Evolutionary conservation across 2,113 vertebrate species (phyloP).

Genomic region (Lepus europaeus): DNA sequence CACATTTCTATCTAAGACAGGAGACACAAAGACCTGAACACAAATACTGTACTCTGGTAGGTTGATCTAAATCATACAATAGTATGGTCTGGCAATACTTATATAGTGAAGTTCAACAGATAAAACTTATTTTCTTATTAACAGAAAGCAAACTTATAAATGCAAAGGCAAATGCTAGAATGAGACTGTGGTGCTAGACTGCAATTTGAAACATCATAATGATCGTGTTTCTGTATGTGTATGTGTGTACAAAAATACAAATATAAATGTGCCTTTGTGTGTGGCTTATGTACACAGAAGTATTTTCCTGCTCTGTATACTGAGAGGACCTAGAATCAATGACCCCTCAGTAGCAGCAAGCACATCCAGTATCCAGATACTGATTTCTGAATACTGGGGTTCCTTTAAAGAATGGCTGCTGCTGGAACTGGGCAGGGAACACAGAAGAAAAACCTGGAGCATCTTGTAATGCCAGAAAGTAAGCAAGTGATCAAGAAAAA

Average conservation of each 20-base stretch:
- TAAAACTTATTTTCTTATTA: not conserved
- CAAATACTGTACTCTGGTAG: not conserved
- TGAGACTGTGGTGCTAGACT: not conserved
- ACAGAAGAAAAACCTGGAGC: not conserved
- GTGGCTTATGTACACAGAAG: no score
- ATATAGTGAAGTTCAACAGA: not conserved
- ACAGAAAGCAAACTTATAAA: not conserved
- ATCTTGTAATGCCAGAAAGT: not conserved
- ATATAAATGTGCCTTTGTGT: no score
- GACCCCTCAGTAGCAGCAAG: not conserved
- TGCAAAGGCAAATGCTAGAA: not conserved
- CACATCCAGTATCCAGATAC: not conserved
- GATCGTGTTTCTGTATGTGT: not conserved
- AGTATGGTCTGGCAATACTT: not conserved
- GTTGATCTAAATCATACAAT: not conserved
- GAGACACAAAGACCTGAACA: not conserved
- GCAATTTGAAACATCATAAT: not conserved
- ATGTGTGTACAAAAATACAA: not conserved
- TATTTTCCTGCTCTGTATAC: not conserved
- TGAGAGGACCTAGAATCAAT: no score
- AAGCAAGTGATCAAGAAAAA: not conserved
- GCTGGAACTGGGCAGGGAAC: not conserved
- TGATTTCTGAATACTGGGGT: not conserved
- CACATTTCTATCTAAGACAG: not conserved
- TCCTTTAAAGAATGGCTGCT: not conserved